Conservation (phyloP, 2,113 vertebrate genomes). For the Paraplagusia blochii region DNA sequence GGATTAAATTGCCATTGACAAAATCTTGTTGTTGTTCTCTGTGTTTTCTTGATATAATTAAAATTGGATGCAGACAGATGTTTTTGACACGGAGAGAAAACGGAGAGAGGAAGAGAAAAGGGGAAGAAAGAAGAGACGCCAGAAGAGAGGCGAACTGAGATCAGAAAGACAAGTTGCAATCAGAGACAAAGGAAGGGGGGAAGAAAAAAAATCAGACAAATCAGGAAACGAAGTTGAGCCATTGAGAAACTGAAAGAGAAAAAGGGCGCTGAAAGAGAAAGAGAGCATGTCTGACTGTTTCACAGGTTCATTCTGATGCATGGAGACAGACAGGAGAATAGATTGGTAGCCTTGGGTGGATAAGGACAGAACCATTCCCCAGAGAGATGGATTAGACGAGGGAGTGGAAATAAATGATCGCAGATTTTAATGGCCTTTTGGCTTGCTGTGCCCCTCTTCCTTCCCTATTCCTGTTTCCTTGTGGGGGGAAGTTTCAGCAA, state of each 20-base stretch:
- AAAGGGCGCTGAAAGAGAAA: constrained; percentile 45
- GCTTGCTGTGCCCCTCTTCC: constrained; percentile 58
- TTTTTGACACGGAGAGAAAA: constrained; percentile 47
- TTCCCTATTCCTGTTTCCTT: constrained; percentile 56
- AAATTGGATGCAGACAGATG: constrained; percentile 58
- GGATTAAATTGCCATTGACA: constrained; percentile 68
- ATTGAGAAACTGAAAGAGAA: constrained; percentile 40
- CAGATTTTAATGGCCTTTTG: constrained; percentile 82
- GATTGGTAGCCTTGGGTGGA: constrained; percentile 83
- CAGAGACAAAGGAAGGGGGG: constrained; percentile 17
- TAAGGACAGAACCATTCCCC: constrained; percentile 80
- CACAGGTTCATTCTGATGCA: constrained; percentile 77
- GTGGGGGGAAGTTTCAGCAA: constrained; percentile 53
- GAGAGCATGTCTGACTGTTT: constrained; percentile 67
- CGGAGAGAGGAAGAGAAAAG: constrained; percentile 18
- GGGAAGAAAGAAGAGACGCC: constrained; percentile 13
- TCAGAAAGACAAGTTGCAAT: constrained; percentile 29
- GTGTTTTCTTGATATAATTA: constrained; percentile 57
- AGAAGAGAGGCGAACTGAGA: constrained; percentile 37
- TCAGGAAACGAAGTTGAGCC: constrained; percentile 32
- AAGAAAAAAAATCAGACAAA: constrained; percentile 51
- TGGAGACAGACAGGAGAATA: constrained; percentile 76
- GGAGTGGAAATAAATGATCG: constrained; percentile 79
- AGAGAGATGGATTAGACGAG: constrained; percentile 80
- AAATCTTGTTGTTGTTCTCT: constrained; percentile 56